These are phyloP conservation scores for Sebastes taczanowskii DNA, from an alignment of 2,797 vertebrate species.

Conservation along the genomic window DNA sequence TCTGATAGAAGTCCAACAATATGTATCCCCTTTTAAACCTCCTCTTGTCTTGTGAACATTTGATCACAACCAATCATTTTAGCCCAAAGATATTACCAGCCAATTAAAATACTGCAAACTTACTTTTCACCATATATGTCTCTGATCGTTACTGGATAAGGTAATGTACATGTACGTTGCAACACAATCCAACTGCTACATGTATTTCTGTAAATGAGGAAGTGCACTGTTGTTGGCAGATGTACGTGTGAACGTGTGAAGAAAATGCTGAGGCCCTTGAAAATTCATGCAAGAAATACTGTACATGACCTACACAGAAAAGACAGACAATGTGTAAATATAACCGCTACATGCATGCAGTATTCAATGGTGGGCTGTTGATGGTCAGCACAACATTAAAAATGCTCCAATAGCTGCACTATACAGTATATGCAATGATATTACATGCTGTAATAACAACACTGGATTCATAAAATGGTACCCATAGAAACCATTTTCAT, in stretches of 20 bases:
- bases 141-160: background rate
- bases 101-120: background rate
- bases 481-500: accelerated
- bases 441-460: accelerated
- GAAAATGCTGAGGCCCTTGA: no score
- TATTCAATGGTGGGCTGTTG: background rate
- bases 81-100: background rate
- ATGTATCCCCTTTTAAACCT: background rate
- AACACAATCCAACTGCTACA: background rate
- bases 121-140: background rate
- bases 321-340: background rate
- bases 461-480: background rate
- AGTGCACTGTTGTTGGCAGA: background rate
- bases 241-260: no score
- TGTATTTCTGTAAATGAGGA: background rate
- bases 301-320: background rate
- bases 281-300: no score
- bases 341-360: accelerated
- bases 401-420: background rate
- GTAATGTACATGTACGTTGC: no score
- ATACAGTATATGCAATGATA: background rate
- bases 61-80: background rate
- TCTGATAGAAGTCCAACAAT: no score
- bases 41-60: background rate
- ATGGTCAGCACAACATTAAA: background rate